Conservation (phyloP, 2,888 invertebrate genomes). For the Holacanthella duospinosa region DNA sequence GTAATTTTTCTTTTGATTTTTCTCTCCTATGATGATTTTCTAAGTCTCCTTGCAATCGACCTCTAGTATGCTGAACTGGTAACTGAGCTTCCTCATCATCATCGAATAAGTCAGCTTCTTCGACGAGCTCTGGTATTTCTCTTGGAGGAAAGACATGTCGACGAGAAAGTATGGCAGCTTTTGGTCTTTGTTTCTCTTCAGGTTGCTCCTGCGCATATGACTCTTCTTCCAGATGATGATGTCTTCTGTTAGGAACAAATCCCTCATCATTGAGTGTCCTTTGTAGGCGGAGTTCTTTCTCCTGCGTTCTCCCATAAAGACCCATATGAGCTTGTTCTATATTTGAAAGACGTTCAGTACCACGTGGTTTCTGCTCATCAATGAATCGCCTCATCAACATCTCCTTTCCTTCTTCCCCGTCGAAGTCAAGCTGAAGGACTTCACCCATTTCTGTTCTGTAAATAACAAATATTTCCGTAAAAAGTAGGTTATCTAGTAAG, state of each 20-base stretch:
- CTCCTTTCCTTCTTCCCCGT: constrained; percentile 68
- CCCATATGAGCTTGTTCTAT: not conserved
- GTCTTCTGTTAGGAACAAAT: not conserved
- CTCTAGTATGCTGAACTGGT: not conserved
- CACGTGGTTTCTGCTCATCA: constrained; percentile 52
- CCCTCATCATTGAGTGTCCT: not conserved
- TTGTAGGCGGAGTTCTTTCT: not conserved
- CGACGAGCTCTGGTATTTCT: not conserved
- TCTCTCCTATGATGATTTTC: constrained; percentile 6
- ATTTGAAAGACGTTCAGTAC: constrained; percentile 11
- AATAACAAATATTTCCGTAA: constrained; percentile 3
- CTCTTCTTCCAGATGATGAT: not conserved
- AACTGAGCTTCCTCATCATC: not conserved
- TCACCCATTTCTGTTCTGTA: constrained; percentile 34
- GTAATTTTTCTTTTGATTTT: not conserved
- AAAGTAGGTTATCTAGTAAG: not conserved
- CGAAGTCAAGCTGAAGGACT: constrained; percentile 44
- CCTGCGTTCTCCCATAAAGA: not conserved
- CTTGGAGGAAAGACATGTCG: constrained; percentile 2
- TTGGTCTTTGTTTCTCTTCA: constrained; percentile 13
- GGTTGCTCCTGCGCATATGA: not conserved
- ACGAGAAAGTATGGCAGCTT: constrained; percentile 13
- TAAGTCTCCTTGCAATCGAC: not conserved
- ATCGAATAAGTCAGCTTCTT: not conserved
- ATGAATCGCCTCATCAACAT: constrained; percentile 73